phyloP scores from a whole-genome alignment of 2,113 vertebrate genomes.

The Syrmaticus mikado region DNA sequence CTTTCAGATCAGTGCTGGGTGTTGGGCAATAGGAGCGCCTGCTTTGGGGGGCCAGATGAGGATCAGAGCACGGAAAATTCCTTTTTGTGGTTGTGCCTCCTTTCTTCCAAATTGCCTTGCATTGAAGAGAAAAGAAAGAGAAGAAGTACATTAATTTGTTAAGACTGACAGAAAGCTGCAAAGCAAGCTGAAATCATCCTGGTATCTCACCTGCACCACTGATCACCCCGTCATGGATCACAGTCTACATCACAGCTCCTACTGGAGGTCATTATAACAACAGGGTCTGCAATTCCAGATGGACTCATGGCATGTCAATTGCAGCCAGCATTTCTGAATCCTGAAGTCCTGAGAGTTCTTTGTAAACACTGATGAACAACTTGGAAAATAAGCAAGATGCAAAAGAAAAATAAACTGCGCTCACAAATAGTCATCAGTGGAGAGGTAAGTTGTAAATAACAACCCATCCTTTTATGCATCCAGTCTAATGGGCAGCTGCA shows the following conservation, averaged over 20 bases:
- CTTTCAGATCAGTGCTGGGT: background rate
- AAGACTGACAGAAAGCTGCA: background rate
- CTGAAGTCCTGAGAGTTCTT: background rate
- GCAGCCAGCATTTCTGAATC: background rate
- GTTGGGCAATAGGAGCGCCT: accelerated
- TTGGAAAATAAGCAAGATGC: background rate
- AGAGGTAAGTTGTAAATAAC: background rate
- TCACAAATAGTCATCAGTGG: background rate
- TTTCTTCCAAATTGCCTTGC: background rate
- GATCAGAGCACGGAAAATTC: background rate
- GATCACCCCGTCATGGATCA: no score
- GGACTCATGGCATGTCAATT: background rate
- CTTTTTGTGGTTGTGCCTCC: background rate
- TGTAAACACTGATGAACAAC: background rate
- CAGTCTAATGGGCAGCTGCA: background rate
- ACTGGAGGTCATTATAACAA: background rate
- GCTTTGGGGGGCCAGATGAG: background rate
- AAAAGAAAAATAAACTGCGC: background rate
- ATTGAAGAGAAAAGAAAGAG: no score
- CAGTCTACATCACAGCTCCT: background rate
- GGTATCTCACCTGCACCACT: background rate
- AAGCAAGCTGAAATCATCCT: background rate
- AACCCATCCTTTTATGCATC: background rate
- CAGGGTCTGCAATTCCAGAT: background rate
- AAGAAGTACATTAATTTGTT: background rate